Conservation (phyloP, 30 jellyfish, hydroid and myxozoan species). For the Sanderia malayensis region DNA sequence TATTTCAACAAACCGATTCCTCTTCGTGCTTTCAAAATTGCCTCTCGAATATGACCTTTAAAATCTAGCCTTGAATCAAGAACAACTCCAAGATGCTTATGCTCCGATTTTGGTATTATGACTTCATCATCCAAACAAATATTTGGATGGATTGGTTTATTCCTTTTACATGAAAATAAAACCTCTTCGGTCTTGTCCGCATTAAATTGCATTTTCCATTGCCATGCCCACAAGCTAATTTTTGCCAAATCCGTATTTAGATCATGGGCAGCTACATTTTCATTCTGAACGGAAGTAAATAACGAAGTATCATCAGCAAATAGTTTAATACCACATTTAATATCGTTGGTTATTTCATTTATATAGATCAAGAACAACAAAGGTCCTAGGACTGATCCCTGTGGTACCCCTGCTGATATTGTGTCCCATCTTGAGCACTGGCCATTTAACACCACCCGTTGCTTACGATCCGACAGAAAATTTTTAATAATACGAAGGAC, state of each 20-base stretch:
- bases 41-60: no score
- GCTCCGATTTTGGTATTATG: no score
- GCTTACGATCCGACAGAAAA: slow-evolving; percentile 38
- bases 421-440: slow-evolving; percentile 20
- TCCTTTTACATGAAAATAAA: no score
- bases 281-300: slow-evolving; percentile 17
- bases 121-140: no score
- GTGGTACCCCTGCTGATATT: slow-evolving; percentile 38
- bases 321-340: slow-evolving; percentile 15
- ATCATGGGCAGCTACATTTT: slow-evolving; percentile 30
- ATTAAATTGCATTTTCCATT: no score
- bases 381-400: slow-evolving; percentile 44
- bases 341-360: slow-evolving; percentile 17
- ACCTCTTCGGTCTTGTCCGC: no score
- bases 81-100: no score
- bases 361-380: slow-evolving; percentile 22
- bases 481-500: slow-evolving; percentile 24
- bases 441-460: slow-evolving; percentile 45
- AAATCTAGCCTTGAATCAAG: no score
- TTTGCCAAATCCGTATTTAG: slow-evolving; percentile 28
- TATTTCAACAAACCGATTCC: no score
- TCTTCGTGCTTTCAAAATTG: no score
- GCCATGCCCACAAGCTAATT: no score
- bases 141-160: no score
- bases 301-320: slow-evolving; percentile 42